phyloP scores from a whole-genome alignment of 2,888 invertebrate genomes.

The Eurois occulta region DNA sequence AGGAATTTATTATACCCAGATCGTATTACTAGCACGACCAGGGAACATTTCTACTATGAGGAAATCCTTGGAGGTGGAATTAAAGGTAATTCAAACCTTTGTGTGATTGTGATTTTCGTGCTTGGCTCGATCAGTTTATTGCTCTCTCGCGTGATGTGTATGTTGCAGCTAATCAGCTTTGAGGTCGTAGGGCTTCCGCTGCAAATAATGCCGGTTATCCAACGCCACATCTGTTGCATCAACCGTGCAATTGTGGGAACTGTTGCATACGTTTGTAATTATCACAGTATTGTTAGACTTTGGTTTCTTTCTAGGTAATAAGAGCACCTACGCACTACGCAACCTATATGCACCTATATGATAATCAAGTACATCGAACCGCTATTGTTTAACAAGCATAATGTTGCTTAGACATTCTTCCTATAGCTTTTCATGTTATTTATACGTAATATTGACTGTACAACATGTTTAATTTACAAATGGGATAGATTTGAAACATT shows the following conservation, averaged over 20 bases:
- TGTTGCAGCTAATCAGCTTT: constrained; percentile 67
- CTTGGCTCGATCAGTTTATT: constrained; percentile 55
- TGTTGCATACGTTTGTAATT: constrained; percentile 70
- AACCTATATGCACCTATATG: constrained; percentile 63
- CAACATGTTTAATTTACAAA: constrained; percentile 21
- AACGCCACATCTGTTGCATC: constrained; percentile 80
- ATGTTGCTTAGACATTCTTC: constrained; percentile 31
- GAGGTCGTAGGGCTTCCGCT: constrained; percentile 79
- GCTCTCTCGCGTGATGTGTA: constrained; percentile 60
- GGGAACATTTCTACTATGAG: constrained; percentile 40
- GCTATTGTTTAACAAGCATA: constrained; percentile 47
- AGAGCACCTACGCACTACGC: constrained; percentile 68
- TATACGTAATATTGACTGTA: constrained; percentile 32
- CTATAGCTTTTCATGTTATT: constrained; percentile 27
- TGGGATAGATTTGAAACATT: constrained; percentile 20
- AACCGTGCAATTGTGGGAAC: constrained; percentile 81
- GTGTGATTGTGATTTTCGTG: constrained; percentile 59
- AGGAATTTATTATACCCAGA: constrained; percentile 36
- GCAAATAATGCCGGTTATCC: constrained; percentile 77
- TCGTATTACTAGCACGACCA: constrained; percentile 43
- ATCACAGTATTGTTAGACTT: constrained; percentile 72
- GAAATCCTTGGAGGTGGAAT: constrained; percentile 56
- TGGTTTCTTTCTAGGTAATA: constrained; percentile 75
- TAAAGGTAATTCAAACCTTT: constrained; percentile 58
- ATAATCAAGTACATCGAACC: constrained; percentile 45